phyloP scores from a whole-genome alignment of 2,888 invertebrate species.

The Nomada goodeniana region DNA sequence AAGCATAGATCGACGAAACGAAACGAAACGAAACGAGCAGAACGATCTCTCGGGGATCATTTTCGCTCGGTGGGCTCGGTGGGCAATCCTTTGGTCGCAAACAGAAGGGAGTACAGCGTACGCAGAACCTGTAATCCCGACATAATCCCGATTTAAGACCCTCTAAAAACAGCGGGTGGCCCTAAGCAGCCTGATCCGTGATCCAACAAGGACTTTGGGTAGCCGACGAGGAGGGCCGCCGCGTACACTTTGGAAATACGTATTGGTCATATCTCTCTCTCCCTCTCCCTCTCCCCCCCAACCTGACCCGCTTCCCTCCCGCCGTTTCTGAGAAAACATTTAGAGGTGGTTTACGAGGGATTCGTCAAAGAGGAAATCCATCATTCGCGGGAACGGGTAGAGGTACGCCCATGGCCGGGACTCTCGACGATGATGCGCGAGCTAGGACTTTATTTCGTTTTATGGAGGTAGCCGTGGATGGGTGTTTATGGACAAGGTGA shows the following conservation, averaged over 20 bases:
- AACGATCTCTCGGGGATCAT: not conserved
- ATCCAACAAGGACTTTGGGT: conserved; percentile 34
- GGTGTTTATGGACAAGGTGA: conserved; percentile 69
- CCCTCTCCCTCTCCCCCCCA: not conserved
- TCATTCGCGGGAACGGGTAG: conserved; percentile 78
- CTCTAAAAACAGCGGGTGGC: conserved; percentile 78
- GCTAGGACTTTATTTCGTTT: conserved; percentile 74
- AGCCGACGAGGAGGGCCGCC: not conserved
- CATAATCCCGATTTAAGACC: conserved; percentile 79
- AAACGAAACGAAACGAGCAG: not conserved
- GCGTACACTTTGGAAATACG: conserved; percentile 52
- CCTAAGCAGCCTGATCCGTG: conserved; percentile 53
- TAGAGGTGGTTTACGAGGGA: conserved; percentile 80
- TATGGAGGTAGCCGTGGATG: conserved; percentile 73
- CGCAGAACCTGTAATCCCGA: conserved; percentile 73
- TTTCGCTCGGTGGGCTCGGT: conserved; percentile 9
- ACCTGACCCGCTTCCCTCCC: conserved; percentile 55
- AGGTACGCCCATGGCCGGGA: conserved; percentile 72
- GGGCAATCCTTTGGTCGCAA: conserved; percentile 32
- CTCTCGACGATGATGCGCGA: conserved; percentile 52
- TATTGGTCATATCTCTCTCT: conserved; percentile 54
- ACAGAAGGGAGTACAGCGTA: conserved; percentile 34
- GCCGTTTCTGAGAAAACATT: conserved; percentile 75
- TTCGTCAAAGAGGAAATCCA: conserved; percentile 82
- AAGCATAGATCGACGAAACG: not conserved